phyloP scores from a whole-genome alignment of 2,113 vertebrate species.

The Cettia cetti region DNA sequence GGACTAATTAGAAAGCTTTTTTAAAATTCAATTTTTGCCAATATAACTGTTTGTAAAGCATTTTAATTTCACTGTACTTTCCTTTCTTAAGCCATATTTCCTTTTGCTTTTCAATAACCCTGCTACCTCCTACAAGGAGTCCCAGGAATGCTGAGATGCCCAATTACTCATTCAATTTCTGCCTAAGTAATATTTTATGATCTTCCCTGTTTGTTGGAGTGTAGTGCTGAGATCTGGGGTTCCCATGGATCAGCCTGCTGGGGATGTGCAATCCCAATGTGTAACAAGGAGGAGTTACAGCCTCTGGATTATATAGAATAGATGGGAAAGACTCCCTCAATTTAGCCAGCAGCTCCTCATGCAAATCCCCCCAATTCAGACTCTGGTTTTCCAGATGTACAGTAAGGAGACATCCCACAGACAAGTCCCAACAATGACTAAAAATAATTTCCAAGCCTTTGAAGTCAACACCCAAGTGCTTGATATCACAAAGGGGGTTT shows the following conservation, averaged over 20 bases:
- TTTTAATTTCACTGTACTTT: background rate
- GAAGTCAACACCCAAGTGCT: background rate
- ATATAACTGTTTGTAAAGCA: background rate
- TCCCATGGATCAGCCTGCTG: background rate
- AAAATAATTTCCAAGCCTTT: background rate
- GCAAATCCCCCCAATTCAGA: background rate
- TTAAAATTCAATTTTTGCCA: background rate
- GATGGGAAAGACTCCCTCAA: background rate
- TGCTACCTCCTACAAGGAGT: background rate
- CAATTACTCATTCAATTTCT: background rate
- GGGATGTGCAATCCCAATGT: background rate
- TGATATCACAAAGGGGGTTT: background rate
- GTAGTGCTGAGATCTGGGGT: background rate
- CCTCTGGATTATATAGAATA: background rate
- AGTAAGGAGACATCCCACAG: background rate
- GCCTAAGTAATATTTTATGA: background rate
- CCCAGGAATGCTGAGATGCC: background rate
- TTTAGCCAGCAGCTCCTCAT: background rate
- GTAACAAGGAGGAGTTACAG: background rate
- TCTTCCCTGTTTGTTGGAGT: background rate
- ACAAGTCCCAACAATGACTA: background rate
- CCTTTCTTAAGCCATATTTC: background rate
- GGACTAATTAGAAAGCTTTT: background rate
- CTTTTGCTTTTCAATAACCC: background rate
- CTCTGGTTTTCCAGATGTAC: background rate